Conservation (phyloP, 2,113 vertebrate species). For the Urocitellus parryii region DNA sequence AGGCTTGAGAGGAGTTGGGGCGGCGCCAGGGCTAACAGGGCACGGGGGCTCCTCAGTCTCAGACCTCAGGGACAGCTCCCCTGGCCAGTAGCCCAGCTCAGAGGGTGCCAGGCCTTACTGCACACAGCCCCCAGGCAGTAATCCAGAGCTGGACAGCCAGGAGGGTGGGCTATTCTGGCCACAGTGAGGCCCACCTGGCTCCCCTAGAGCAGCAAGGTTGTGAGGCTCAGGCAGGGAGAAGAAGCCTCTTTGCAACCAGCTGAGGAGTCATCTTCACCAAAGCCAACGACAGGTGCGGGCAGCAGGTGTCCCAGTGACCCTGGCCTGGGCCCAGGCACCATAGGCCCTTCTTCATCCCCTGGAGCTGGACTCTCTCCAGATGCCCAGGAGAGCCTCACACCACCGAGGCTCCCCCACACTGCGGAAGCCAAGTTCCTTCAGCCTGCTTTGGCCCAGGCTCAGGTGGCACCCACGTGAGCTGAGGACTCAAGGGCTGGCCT, state of each 20-base stretch:
- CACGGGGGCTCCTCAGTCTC: background rate
- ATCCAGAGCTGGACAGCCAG: background rate
- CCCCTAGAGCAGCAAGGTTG: background rate
- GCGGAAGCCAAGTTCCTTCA: background rate
- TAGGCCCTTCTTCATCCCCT: background rate
- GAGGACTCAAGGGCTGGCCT: background rate
- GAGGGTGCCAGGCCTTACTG: background rate
- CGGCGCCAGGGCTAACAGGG: too few relatives aligned
- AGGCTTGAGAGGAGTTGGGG: too few relatives aligned
- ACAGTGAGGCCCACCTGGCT: background rate
- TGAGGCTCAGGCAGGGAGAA: background rate
- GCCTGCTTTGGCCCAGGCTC: too few relatives aligned
- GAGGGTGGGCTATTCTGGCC: fast-evolving
- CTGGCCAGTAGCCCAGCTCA: fast-evolving
- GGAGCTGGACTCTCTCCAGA: background rate
- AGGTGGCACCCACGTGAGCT: background rate
- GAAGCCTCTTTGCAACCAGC: too few relatives aligned
- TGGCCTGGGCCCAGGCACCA: too few relatives aligned
- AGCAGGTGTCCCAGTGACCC: fast-evolving
- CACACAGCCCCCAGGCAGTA: background rate
- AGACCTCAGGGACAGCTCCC: fast-evolving
- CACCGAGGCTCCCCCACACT: fast-evolving
- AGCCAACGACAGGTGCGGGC: background rate
- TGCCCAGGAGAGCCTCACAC: background rate
- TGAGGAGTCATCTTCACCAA: background rate